phyloP scores from a whole-genome alignment of 2,797 vertebrate species.

The Heliangelus exortis region DNA sequence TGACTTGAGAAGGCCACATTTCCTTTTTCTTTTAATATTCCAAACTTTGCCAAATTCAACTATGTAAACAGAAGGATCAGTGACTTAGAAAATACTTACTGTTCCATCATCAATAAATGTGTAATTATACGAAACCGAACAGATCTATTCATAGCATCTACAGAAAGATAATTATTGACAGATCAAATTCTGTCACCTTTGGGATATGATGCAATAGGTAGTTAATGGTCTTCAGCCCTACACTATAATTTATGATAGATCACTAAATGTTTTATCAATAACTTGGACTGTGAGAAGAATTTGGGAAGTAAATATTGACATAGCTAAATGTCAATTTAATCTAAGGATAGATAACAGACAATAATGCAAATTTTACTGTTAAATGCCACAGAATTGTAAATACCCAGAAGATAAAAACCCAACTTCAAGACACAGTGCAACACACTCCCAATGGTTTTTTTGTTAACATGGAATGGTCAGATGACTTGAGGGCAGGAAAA shows the following conservation, averaged over 20 bases:
- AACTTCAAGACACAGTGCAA: neutral
- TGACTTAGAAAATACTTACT: neutral
- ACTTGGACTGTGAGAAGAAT: neutral
- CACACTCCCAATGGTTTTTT: neutral
- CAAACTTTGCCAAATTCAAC: neutral
- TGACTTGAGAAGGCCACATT: neutral
- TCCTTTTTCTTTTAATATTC: neutral
- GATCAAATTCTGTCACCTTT: neutral
- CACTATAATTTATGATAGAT: neutral
- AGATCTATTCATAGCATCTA: neutral
- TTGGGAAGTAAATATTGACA: neutral
- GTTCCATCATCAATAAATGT: neutral
- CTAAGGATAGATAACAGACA: neutral
- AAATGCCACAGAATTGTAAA: neutral
- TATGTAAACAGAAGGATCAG: neutral
- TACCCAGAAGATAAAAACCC: neutral
- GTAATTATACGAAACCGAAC: neutral
- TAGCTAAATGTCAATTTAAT: neutral
- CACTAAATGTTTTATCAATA: neutral
- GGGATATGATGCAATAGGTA: neutral
- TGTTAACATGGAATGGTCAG: neutral
- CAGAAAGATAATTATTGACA: neutral
- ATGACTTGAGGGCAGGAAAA: neutral
- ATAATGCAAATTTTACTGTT: neutral
- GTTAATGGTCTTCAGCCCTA: neutral